A percentile compares a stretch with the other conserved stretches of the same genome.
These are phyloP conservation scores for Meteorus colon DNA, from an alignment of 2,888 invertebrate species.

Conservation along the genomic window DNA sequence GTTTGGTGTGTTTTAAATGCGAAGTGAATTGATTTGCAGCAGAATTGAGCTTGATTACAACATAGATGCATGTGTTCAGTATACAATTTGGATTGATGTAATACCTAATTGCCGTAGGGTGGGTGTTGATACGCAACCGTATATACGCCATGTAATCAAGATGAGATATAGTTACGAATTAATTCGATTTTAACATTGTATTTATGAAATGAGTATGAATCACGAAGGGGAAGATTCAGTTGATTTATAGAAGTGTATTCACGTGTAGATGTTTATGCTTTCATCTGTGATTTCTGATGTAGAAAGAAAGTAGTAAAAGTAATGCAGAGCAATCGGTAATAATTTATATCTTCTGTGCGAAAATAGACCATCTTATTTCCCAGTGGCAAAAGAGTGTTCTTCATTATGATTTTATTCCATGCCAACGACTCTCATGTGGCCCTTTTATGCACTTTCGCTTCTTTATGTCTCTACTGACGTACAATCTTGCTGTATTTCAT, in stretches of 20 bases:
- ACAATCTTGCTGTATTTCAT: not conserved
- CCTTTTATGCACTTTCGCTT: not conserved
- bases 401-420: constrained; percentile 12
- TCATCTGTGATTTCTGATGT: no score
- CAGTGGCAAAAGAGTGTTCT: not conserved
- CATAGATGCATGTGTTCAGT: not conserved
- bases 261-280: no score
- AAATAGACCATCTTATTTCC: not conserved
- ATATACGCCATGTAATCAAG: not conserved
- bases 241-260: no score
- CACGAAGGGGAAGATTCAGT: not conserved
- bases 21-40: not conserved
- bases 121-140: not conserved
- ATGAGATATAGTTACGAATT: constrained; percentile 3
- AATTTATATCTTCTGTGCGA: not conserved
- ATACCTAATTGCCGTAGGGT: not conserved
- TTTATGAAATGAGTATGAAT: not conserved
- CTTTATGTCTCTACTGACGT: not conserved
- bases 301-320: not conserved
- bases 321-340: not conserved
- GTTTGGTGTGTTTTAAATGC: not conserved
- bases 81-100: not conserved
- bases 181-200: not conserved
- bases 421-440: not conserved
- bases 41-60: constrained; percentile 8